Evolutionary conservation across 2,888 invertebrate species (phyloP).

Genomic region (Amblyjoppa fuscipennis): DNA sequence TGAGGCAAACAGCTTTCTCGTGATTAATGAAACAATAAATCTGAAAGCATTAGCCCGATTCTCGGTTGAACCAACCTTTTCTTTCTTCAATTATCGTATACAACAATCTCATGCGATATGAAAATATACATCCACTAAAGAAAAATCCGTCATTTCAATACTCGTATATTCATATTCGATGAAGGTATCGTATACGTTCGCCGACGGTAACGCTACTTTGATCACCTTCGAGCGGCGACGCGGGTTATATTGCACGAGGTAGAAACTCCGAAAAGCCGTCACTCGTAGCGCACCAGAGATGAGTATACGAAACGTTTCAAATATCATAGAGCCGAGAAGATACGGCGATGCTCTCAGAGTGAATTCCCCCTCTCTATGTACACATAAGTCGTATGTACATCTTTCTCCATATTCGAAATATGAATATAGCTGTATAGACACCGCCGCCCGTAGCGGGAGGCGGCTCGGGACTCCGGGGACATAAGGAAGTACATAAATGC

Average conservation of each 20-base stretch:
- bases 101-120: neutral
- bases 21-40: too few relatives aligned
- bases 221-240: neutral
- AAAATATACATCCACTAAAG: neutral
- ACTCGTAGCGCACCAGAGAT: neutral
- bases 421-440: slow-evolving; percentile 14
- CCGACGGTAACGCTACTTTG: slow-evolving; percentile 5
- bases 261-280: slow-evolving; percentile 25
- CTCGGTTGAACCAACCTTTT: too few relatives aligned
- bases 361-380: slow-evolving; percentile 13
- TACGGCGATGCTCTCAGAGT: slow-evolving; percentile 31
- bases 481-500: slow-evolving; percentile 57
- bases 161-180: neutral
- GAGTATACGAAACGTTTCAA: slow-evolving; percentile 33
- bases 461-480: slow-evolving; percentile 22
- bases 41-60: too few relatives aligned
- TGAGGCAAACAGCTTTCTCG: too few relatives aligned
- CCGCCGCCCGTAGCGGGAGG: neutral
- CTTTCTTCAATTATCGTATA: too few relatives aligned
- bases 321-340: slow-evolving; percentile 26
- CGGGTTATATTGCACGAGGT: neutral
- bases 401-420: neutral
- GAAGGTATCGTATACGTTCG: neutral
- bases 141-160: neutral
- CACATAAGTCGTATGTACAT: neutral